Percentiles rank a stretch among this genome's conserved stretches.
Conservation (phyloP, 2,888 invertebrate genomes). For the Ectropis crepuscularia region DNA sequence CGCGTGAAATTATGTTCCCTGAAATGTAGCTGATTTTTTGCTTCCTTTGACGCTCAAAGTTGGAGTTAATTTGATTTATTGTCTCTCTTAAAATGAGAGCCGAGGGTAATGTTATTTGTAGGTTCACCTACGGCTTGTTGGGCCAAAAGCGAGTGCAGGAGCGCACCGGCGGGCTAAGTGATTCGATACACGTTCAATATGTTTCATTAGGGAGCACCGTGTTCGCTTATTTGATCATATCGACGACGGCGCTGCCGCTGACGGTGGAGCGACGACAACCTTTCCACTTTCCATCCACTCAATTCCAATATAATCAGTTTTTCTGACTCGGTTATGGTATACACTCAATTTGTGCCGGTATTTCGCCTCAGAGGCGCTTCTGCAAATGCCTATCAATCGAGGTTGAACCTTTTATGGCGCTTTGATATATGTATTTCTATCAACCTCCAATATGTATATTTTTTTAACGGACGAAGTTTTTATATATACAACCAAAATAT, state of each 20-base stretch:
- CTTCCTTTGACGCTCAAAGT: conserved; percentile 78
- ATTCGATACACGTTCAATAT: conserved; percentile 84
- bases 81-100: conserved; percentile 81
- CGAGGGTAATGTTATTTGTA: conserved; percentile 77
- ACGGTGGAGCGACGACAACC: conserved; percentile 53
- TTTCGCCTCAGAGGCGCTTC: conserved; percentile 42
- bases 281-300: conserved; percentile 63
- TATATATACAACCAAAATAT: too few species aligned
- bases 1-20: conserved; percentile 75
- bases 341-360: conserved; percentile 65
- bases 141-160: conserved; percentile 75
- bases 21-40: conserved; percentile 75
- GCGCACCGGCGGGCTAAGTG: conserved; percentile 79
- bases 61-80: conserved; percentile 81
- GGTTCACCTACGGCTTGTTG: conserved; percentile 79
- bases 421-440: conserved; percentile 2
- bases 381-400: conserved; percentile 45
- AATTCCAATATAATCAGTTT: conserved; percentile 77
- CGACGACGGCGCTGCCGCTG: conserved; percentile 64
- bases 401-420: conserved; percentile 39
- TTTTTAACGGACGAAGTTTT: too few species aligned
- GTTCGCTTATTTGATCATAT: conserved; percentile 82
- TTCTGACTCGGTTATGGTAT: conserved; percentile 68
- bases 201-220: conserved; percentile 80
- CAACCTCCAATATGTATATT: background rate